Base-by-base conservation (phyloP, 2,888 invertebrate species). In the Andricus quercusramuli region DNA sequence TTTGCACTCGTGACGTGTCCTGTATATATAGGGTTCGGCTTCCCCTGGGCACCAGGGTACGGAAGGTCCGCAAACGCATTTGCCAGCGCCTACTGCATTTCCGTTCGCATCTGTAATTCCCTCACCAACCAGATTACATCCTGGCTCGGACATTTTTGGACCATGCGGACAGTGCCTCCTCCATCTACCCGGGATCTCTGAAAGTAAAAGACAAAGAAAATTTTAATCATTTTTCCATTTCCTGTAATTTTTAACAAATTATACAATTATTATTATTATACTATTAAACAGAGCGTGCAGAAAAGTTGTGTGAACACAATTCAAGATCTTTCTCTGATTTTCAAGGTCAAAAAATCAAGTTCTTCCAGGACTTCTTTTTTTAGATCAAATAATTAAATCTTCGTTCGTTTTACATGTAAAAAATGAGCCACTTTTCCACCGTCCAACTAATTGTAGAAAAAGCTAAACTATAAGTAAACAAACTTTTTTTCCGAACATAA, bases 161-260 rank as follows among this genome's bases (percentile, higher is more conserved):
- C 91, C 89, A 78, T 86, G 87, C 15, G 90, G 90, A 84, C 92
- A 92, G 78, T 92, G 92, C 79, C 91, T 88, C 66, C 91, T 88
- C 91, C 91, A 91, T 86, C 91, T 89, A 62, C 92, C 92, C 11
- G 92, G 92, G 67, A 92, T 92, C 80, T 92, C 92, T 92, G 86
- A 2, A 85, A 88, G 9, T 62, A 76, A 17, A 79, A 78, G 15
- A 64, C 51, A 65, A 44, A 65, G 56, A 74, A 22, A 9, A 56
- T 56, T 56, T n/a, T 15, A 47, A 15, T 47, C 17, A 47, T 4
- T 56, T 22, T 1, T 0, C n/a, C n/a, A n/a, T n/a, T n/a, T 11
- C 2, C 9, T 51, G 8, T n/a, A 6, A 51, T 20, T 51, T 17
- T 51, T 8, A 51, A 20, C 20, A 20, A 9, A 20, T 20, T 51